Conservation (phyloP, 2,797 vertebrate species). For the Diplodus sargus region DNA sequence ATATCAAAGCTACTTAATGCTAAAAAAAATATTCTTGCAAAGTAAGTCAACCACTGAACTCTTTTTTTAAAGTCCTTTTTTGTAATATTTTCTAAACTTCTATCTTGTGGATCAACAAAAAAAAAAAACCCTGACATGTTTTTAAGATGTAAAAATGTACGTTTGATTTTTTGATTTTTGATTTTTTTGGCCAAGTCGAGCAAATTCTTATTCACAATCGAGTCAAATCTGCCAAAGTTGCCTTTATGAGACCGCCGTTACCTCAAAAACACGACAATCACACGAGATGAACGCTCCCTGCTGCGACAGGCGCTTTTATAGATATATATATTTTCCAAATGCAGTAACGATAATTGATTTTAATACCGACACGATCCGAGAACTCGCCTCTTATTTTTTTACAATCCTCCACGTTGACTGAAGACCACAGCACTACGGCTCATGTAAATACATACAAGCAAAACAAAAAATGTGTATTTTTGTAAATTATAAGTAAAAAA, state of each 20-base stretch:
- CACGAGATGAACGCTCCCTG: constrained; percentile 14
- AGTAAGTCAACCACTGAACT: constrained; percentile 39
- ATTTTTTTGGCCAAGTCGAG: constrained; percentile 27
- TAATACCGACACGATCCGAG: constrained; percentile 7
- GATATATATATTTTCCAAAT: constrained; percentile 20
- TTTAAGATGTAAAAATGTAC: constrained; percentile 29
- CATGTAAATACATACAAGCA: constrained; percentile 79
- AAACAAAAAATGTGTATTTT: constrained; percentile 77
- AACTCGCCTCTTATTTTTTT: constrained; percentile 44
- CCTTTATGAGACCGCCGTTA: constrained; percentile 69
- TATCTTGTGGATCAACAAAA: neutral
- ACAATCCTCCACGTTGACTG: constrained; percentile 61
- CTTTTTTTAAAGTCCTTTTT: neutral
- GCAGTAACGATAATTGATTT: constrained; percentile 49
- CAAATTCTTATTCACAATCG: constrained; percentile 19
- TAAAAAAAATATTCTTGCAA: constrained; percentile 6
- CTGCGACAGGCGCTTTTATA: neutral
- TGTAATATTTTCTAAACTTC: neutral
- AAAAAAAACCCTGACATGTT: neutral
- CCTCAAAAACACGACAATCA: constrained; percentile 59
- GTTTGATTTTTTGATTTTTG: neutral
- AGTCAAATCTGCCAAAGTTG: constrained; percentile 73
- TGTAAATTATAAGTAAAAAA: constrained; percentile 86
- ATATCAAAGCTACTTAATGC: constrained; percentile 25
- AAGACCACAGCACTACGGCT: constrained; percentile 60